phyloP scores from a whole-genome alignment of 2,113 vertebrate species.

The Dasypus novemcinctus region DNA sequence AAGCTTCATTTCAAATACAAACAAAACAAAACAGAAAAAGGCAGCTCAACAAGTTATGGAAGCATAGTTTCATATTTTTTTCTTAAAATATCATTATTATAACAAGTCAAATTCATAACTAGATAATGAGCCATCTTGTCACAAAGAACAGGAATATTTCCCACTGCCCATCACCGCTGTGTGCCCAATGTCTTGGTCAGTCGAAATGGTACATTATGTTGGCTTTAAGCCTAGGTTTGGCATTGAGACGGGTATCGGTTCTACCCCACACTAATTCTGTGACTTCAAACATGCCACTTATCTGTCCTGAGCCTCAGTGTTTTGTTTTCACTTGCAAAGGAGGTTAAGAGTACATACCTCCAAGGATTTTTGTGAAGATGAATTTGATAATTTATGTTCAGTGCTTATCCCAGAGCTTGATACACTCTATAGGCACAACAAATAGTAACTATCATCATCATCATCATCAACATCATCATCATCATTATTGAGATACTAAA shows the following conservation, averaged over 20 bases:
- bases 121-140: not conserved
- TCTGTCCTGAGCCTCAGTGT: not conserved
- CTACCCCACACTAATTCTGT: not conserved
- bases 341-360: not conserved
- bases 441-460: not conserved
- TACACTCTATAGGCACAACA: not conserved
- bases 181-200: not conserved
- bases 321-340: not conserved
- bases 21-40: no score
- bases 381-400: not conserved
- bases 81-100: slow-evolving; percentile 25
- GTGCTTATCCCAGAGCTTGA: not conserved
- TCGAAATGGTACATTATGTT: fast-evolving
- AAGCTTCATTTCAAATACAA: no score
- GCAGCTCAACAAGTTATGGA: no score
- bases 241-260: not conserved
- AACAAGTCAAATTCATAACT: not conserved
- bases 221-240: not conserved
- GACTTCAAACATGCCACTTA: not conserved
- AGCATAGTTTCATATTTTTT: not conserved
- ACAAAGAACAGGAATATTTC: not conserved
- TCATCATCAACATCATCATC: not conserved
- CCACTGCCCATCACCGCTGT: not conserved
- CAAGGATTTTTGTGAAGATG: not conserved
- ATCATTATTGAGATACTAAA: not conserved